Conservation (phyloP, 2,888 invertebrate genomes). For the Chrysomela aeneicollis region DNA sequence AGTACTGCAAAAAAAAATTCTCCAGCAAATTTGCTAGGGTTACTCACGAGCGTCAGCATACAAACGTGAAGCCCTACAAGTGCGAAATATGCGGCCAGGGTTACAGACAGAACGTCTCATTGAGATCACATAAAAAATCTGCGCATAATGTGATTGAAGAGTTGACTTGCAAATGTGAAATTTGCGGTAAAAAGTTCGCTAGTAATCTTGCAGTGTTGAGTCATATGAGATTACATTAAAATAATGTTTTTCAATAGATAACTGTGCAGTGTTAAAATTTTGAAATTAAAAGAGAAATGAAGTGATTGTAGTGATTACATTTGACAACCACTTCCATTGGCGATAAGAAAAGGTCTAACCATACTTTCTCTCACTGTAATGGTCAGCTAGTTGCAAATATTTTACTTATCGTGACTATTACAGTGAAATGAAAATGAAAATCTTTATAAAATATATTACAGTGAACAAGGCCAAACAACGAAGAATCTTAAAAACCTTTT, state of each 20-base stretch:
- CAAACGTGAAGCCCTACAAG: slow-evolving; percentile 50
- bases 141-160: slow-evolving; percentile 50
- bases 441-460: too few species aligned
- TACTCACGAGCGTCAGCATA: slow-evolving; percentile 52
- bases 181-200: slow-evolving; percentile 47
- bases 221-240: slow-evolving; percentile 43
- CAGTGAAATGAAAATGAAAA: too few species aligned
- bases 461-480: too few species aligned
- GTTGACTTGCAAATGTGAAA: slow-evolving; percentile 45
- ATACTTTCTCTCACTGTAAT: too few species aligned
- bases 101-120: slow-evolving; percentile 53
- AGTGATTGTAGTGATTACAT: too few species aligned
- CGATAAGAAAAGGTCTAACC: too few species aligned
- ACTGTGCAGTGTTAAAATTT: background rate
- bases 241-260: background rate
- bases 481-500: too few species aligned
- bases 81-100: slow-evolving; percentile 50
- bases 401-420: too few species aligned
- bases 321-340: too few species aligned
- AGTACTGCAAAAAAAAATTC: slow-evolving; percentile 50
- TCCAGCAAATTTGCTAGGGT: slow-evolving; percentile 49
- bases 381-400: too few species aligned
- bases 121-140: slow-evolving; percentile 49
- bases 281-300: too few species aligned
- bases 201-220: slow-evolving; percentile 40